Percentiles rank a stretch among this genome's conserved stretches.
Conservation (phyloP, 2,888 invertebrate genomes). For the Pasiphila rectangulata region DNA sequence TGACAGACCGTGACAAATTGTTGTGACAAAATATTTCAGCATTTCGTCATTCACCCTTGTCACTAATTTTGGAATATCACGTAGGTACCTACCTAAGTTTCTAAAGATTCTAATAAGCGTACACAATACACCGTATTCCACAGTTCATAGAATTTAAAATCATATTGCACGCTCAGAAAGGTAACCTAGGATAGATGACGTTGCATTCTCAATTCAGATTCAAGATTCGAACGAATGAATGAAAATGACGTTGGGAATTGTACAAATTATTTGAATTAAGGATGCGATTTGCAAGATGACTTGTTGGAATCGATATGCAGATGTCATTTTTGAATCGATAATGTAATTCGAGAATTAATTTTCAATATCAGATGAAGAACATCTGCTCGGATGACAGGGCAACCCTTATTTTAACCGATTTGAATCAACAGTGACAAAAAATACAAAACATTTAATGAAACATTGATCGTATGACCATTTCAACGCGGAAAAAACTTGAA, state of each 20-base stretch:
- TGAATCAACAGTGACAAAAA: conserved; percentile 8
- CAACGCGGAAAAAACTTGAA: no score
- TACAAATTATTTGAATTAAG: conserved; percentile 34
- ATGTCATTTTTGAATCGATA: conserved; percentile 25
- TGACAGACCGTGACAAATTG: conserved; percentile 78
- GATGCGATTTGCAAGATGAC: conserved; percentile 32
- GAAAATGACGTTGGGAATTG: conserved; percentile 39
- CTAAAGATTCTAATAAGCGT: conserved; percentile 11
- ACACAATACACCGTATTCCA: conserved; percentile 9
- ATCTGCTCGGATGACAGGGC: conserved; percentile 30
- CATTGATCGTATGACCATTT: no score
- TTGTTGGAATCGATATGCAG: conserved; percentile 29
- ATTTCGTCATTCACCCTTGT: conserved; percentile 69
- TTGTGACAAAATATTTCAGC: conserved; percentile 81
- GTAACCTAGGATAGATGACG: conserved; percentile 31
- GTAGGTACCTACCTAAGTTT: conserved; percentile 15
- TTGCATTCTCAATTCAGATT: conserved; percentile 49
- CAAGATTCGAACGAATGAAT: conserved; percentile 56
- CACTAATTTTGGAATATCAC: conserved; percentile 35
- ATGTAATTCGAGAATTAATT: conserved; percentile 31
- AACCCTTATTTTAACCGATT: conserved; percentile 23
- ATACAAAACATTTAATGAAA: no score
- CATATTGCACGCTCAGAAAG: conserved; percentile 9
- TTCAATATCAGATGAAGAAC: conserved; percentile 28
- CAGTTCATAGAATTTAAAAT: conserved; percentile 17